Base-by-base conservation (phyloP, 1,140 invertebrate species). In the Scaptodrosophila lebanonensis region DNA sequence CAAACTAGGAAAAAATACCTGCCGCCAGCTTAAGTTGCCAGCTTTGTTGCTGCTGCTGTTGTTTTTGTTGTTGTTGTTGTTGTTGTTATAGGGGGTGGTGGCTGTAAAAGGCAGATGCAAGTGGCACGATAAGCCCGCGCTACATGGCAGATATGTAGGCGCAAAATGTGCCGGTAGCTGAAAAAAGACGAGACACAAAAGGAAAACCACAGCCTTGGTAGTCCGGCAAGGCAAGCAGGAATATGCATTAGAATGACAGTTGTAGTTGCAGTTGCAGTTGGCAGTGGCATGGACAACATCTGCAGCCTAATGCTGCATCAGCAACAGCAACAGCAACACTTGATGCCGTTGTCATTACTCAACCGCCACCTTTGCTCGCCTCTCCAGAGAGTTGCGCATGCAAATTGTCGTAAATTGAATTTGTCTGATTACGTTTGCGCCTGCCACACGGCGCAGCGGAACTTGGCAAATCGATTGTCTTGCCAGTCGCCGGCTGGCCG, bases 351-450 rank as follows among this genome's bases (percentile, higher is more conserved):
- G 72, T 77, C 72, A 77, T 77, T 77, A 79, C 76, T 79, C 72
- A 44, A 53, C 54, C 33, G 8, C 36, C 47, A 35, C 5, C 40
- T 45, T 32, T 16, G 25, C 30, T 15, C 20, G 25, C 16, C 8
- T 16, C 29, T 11, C 5, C 27, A n/a, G n/a, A n/a, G 33, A 40
- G 44, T 32, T 44, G 72, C 22, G 68, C 75, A 79, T 79, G 75
- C 75, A 79, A 79, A 79, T 79, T 79, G 75, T 76, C 75, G 76
- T 66, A 82, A 79, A 79, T 79, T 79, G 75, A 79, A 79, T 79
- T 79, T 79, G 75, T 79, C 69, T 83, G 75, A 79, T 83, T 79
- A 82, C 75, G 69, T 79, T 82, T 73, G 75, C 57, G 60, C 69
- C 59, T 35, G 35, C 22, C 33, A 17, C 30, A 39, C 27, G 16